Evolutionary conservation across 2,888 invertebrate genomes (phyloP), one percentile per base, ranked within the genome.

Genomic region (Fragum fragum): DNA sequence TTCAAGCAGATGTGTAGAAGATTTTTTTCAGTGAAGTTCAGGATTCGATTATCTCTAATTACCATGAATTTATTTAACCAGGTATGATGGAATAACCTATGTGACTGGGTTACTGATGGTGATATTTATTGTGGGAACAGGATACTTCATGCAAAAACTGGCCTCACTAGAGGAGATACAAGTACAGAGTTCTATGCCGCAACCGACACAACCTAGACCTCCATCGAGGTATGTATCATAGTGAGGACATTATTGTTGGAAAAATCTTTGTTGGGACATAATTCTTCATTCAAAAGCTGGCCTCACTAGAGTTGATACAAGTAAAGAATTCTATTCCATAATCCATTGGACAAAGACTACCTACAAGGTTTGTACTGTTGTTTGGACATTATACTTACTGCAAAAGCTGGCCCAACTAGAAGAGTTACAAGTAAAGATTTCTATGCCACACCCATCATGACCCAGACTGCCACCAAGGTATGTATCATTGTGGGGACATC

Each of bases 361-460:
- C 91, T 7, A 91, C 90, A 26, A 90, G 88, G 6, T 39, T 39
- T 39, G 39, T 9, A 39, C 14, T 39, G 6, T 39, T 39, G 7
- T 14, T n/a, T n/a, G 96, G 55, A 96, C 97, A 85, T 98, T 97
- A 5, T 98, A 97, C 94, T 96, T 97, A 87, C 97, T 98, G 97
- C 96, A 97, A 6, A 89, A 85, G 53, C 79, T 92, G 82, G 89
- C 91, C 5, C 85, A 83, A 0, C 85, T 89, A 0, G 93, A 93
- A 71, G 90, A 90, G n/a, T 88, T 89, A 26, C 86, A 90, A 52
- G 86, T 92, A 7, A 87, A 85, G 75, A 85, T 79, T 52, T 76
- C 77, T 21, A 57, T 71, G 29, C 87, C 88, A 9, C 82, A 74
- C 66, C 82, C 71, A 69, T 69, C 74, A 18, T 78, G 79, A 63